Evolutionary conservation across 1,140 invertebrate species (phyloP).

Genomic region (Delia radicum): DNA sequence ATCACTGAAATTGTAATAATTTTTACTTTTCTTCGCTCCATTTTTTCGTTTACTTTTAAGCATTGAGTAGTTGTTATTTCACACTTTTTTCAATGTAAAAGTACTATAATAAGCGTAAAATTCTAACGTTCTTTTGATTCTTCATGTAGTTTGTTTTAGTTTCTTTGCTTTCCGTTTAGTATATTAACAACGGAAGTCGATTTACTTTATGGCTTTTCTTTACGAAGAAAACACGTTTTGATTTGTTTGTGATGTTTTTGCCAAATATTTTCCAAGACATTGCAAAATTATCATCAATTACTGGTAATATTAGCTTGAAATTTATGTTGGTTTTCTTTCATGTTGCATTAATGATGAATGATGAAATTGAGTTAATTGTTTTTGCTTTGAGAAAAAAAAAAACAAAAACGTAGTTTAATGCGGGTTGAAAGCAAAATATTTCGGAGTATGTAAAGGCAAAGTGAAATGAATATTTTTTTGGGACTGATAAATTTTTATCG

Average conservation of each 20-base stretch:
- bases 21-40: no score
- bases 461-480: no score
- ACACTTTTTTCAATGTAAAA: not conserved
- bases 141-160: not conserved
- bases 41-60: no score
- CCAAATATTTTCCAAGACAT: not conserved
- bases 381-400: no score
- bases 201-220: not conserved
- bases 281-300: not conserved
- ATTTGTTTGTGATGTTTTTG: not conserved
- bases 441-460: no score
- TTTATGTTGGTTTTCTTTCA: no score
- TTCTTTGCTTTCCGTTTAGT: not conserved
- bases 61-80: not conserved
- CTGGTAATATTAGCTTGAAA: not conserved
- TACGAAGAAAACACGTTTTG: not conserved
- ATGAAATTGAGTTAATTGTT: not conserved
- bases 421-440: no score
- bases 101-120: not conserved
- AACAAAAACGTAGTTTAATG: no score
- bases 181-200: conserved; percentile 4
- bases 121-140: not conserved
- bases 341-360: not conserved
- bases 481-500: no score
- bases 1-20: not conserved